Percentiles rank a stretch among this genome's conserved stretches.
Conservation (phyloP, 1,140 invertebrate genomes). For the Thaumetopoea pityocampa region DNA sequence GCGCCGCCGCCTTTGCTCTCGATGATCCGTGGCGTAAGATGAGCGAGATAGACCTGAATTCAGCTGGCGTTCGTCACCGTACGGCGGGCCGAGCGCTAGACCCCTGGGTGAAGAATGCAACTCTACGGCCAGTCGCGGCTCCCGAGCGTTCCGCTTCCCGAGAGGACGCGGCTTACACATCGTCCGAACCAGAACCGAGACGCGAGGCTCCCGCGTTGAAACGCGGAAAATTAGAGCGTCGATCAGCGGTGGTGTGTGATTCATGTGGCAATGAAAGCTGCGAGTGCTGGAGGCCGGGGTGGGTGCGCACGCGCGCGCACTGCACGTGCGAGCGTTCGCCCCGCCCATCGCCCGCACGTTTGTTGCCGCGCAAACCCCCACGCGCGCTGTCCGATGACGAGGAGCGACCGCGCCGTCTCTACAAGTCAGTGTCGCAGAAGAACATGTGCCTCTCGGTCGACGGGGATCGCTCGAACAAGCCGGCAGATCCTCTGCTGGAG, state of each 20-base stretch:
- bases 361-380: conserved; percentile 25
- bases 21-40: conserved; percentile 41
- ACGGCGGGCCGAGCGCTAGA: conserved; percentile 22
- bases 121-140: conserved; percentile 13
- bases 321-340: conserved; percentile 45
- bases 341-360: conserved; percentile 33
- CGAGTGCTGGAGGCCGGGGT: conserved; percentile 17
- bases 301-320: conserved; percentile 17
- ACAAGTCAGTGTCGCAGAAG: conserved; percentile 46
- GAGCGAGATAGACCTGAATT: too few relatives aligned
- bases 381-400: conserved; percentile 49
- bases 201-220: conserved; percentile 6
- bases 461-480: conserved; percentile 17
- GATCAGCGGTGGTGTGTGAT: conserved; percentile 39
- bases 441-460: conserved; percentile 30
- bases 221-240: conserved; percentile 36
- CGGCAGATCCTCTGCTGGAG: conserved; percentile 50
- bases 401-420: conserved; percentile 40
- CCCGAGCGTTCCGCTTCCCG: conserved; percentile 10
- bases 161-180: conserved; percentile 11
- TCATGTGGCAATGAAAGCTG: conserved; percentile 32
- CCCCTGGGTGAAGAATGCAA: conserved; percentile 45
- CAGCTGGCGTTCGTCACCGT: conserved; percentile 17
- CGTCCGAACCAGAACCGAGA: conserved; percentile 6
- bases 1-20: conserved; percentile 16